Percentiles rank a stretch among this genome's conserved stretches.
phyloP scores from a whole-genome alignment of 92 coral and sea anemone species.

The Porites evermanni region DNA sequence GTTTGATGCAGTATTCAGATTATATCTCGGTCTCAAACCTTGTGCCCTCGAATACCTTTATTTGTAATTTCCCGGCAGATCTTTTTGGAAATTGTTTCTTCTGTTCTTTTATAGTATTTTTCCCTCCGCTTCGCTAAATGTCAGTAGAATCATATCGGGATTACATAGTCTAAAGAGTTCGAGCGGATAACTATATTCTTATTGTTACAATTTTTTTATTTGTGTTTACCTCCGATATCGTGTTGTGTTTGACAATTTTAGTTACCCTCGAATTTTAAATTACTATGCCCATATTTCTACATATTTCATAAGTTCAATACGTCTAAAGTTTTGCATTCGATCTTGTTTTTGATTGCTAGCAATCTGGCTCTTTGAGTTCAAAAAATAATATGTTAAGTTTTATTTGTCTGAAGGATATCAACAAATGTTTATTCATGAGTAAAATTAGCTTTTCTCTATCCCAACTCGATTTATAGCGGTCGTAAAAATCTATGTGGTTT shows the following conservation, averaged over 20 bases:
- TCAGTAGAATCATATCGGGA: not conserved
- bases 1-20: conserved; percentile 38
- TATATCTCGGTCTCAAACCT: conserved; percentile 12
- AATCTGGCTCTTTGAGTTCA: no score
- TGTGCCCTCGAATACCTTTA: conserved; percentile 18
- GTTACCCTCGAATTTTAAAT: conserved; percentile 19
- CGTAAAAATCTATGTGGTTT: not conserved
- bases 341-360: no score
- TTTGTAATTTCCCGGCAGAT: not conserved
- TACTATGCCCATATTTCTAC: not conserved
- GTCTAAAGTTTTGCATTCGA: not conserved
- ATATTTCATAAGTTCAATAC: not conserved
- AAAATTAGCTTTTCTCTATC: conserved; percentile 16
- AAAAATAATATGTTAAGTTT: no score
- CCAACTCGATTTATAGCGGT: not conserved
- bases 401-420: not conserved
- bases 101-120: not conserved
- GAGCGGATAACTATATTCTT: conserved; percentile 10
- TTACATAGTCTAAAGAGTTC: not conserved
- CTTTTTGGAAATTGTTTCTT: not conserved
- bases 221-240: not conserved
- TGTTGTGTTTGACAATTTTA: conserved; percentile 24
- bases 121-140: not conserved
- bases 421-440: conserved; percentile 38
- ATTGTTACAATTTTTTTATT: not conserved